Evolutionary conservation across 2,113 vertebrate genomes (phyloP).

Genomic region (Rhipidura dahli): DNA sequence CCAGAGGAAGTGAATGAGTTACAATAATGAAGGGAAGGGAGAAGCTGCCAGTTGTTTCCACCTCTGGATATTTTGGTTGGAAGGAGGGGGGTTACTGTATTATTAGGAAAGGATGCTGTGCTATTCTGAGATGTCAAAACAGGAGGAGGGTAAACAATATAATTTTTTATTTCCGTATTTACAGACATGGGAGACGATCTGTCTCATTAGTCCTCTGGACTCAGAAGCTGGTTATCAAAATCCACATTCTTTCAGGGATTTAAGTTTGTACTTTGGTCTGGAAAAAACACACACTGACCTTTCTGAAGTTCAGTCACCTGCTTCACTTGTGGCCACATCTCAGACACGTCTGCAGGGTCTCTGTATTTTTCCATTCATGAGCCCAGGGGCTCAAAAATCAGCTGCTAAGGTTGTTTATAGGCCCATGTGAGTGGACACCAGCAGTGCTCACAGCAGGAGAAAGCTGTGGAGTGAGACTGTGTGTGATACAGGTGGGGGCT

Average conservation of each 20-base stretch:
- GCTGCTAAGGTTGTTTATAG: background rate
- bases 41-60: background rate
- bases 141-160: background rate
- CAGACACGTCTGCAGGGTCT: background rate
- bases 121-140: conserved; percentile 30
- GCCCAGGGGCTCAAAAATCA: background rate
- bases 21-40: conserved; percentile 10
- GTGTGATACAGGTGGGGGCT: background rate
- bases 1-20: background rate
- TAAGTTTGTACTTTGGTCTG: background rate
- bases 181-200: background rate
- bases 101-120: background rate
- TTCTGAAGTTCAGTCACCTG: background rate
- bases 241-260: background rate
- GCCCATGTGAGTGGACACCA: too few relatives aligned
- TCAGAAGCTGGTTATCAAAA: background rate
- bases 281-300: background rate
- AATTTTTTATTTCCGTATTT: background rate
- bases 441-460: background rate
- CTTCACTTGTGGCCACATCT: background rate
- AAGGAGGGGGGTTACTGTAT: background rate
- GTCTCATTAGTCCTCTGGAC: background rate
- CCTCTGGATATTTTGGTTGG: background rate
- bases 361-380: background rate
- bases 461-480: fast-evolving